Evolutionary conservation across 2,113 vertebrate genomes (phyloP).

Genomic region (Chloebia gouldiae): DNA sequence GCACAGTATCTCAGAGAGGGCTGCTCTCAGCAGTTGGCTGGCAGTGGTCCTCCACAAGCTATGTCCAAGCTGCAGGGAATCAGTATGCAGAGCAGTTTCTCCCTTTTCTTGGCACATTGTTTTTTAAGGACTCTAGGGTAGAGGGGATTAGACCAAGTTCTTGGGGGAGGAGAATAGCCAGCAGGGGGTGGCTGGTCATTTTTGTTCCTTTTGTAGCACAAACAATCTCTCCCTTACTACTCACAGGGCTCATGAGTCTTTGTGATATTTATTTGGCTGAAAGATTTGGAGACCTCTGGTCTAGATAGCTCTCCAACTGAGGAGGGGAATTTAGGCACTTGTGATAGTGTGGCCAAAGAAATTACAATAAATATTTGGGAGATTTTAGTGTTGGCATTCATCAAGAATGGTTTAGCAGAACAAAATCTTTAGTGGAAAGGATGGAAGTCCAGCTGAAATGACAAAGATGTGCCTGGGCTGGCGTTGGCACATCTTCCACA

Average conservation of each 20-base stretch:
- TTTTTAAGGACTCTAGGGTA: conserved; percentile 25
- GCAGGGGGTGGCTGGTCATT: conserved; percentile 58
- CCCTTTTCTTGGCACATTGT: conserved; percentile 41
- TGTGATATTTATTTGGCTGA: conserved; percentile 54
- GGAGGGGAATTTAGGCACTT: conserved; percentile 51
- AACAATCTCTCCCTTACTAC: conserved; percentile 45
- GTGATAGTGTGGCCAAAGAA: conserved; percentile 40
- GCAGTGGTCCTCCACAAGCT: conserved; percentile 9
- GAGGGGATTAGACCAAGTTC: conserved; percentile 48
- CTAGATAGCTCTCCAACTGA: conserved; percentile 54
- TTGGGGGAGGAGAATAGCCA: conserved; percentile 48
- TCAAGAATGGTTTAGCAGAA: conserved; percentile 31
- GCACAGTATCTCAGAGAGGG: neutral
- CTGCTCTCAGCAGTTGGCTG: conserved; percentile 14
- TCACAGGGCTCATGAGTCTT: conserved; percentile 23
- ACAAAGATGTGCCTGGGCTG: conserved; percentile 56
- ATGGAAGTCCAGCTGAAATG: conserved; percentile 52
- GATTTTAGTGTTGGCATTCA: conserved; percentile 41
- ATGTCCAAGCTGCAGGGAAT: neutral
- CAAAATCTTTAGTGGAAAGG: conserved; percentile 28
- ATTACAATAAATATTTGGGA: conserved; percentile 53
- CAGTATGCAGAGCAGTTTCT: conserved; percentile 33
- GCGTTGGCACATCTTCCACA: conserved; percentile 50
- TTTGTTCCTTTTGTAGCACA: conserved; percentile 59
- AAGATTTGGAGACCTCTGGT: conserved; percentile 56